Percentiles rank a stretch among this genome's conserved stretches.
These are phyloP conservation scores for Sialis fuliginosa DNA, from an alignment of 2,888 invertebrate species.

Conservation along the genomic window DNA sequence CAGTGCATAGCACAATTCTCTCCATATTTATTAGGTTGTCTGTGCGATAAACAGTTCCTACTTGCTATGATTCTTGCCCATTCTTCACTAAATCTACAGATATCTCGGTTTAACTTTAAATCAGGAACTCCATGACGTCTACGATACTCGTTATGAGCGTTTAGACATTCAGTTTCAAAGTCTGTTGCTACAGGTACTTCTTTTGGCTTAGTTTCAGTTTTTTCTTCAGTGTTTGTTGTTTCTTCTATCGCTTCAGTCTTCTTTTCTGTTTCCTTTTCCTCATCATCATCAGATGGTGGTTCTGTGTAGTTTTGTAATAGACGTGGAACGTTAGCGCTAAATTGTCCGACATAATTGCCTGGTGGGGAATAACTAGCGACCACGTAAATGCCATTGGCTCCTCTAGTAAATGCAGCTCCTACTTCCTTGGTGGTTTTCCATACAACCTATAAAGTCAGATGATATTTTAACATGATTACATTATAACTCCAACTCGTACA, in stretches of 20 bases:
- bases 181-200: no score
- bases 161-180: conserved; percentile 25
- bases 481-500: no score
- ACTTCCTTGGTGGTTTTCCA: conserved; percentile 51
- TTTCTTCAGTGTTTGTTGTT: no score
- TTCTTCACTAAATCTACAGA: conserved; percentile 20
- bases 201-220: no score
- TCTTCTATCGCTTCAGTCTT: no score
- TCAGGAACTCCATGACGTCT: conserved; percentile 37
- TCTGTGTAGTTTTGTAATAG: conserved; percentile 13
- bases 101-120: conserved; percentile 30
- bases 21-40: no score
- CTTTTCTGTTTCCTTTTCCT: no score
- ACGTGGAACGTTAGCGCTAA: conserved; percentile 46
- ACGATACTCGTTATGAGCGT: conserved; percentile 41
- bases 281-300: no score
- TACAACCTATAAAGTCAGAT: conserved; percentile 51
- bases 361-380: conserved; percentile 74
- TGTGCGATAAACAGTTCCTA: no score
- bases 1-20: no score
- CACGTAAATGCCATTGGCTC: conserved; percentile 60
- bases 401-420: conserved; percentile 55
- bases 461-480: conserved; percentile 18
- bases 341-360: conserved; percentile 60
- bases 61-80: no score